Conservation (phyloP, 2,888 invertebrate genomes). For the Hyposoter dolosus region DNA sequence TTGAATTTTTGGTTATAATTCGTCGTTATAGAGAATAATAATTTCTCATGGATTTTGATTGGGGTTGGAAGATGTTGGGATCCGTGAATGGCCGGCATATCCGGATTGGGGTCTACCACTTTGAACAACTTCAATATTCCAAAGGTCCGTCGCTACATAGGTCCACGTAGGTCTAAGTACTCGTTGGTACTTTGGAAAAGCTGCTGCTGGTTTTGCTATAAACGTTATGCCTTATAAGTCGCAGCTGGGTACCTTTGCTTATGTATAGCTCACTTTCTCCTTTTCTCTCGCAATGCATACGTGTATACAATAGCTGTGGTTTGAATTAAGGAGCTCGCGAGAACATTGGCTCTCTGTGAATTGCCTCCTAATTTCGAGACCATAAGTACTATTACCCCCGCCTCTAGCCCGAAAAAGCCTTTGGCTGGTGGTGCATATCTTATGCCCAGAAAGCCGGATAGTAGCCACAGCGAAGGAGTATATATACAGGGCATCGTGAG, state of each 20-base stretch:
- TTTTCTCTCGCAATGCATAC: conserved; percentile 1
- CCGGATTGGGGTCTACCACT: conserved; percentile 16
- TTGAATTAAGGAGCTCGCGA: conserved; percentile 65
- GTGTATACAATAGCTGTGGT: conserved; percentile 47
- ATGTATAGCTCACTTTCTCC: background rate
- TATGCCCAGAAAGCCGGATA: conserved; percentile 38
- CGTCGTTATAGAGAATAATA: conserved; percentile 5
- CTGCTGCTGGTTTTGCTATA: conserved; percentile 45
- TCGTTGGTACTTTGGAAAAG: conserved; percentile 52
- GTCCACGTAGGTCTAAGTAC: conserved; percentile 17
- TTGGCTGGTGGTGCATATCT: conserved; percentile 52
- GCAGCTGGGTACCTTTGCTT: conserved; percentile 52
- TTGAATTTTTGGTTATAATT: background rate
- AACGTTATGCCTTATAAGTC: conserved; percentile 65
- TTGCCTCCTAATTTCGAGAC: conserved; percentile 80
- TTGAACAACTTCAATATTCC: conserved; percentile 50
- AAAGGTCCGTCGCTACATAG: background rate
- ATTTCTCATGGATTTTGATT: conserved; percentile 5
- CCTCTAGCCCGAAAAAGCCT: background rate
- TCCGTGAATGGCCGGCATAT: background rate
- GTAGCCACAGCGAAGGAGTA: conserved; percentile 25
- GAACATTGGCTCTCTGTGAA: conserved; percentile 75
- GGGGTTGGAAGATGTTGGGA: background rate
- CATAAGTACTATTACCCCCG: conserved; percentile 62
- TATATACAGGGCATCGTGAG: conserved; percentile 15